These are phyloP conservation scores for Ashinkailepas kermadecensis DNA, from an alignment of 2,888 invertebrate species.

Conservation along the genomic window DNA sequence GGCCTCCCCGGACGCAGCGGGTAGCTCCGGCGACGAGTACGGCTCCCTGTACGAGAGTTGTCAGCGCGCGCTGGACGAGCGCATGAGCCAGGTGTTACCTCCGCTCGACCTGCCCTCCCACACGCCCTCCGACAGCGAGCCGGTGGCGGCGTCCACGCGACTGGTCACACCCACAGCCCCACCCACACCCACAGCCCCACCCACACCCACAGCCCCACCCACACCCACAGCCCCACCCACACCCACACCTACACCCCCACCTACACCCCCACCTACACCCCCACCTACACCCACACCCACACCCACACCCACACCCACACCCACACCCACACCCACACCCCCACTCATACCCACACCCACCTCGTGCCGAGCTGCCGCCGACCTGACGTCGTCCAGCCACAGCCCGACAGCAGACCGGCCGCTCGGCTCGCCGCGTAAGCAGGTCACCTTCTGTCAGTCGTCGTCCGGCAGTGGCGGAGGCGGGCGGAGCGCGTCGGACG, in stretches of 20 bases:
- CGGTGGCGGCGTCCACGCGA: not conserved
- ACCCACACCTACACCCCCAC: not conserved
- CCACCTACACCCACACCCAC: no score
- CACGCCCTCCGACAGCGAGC: not conserved
- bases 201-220: not conserved
- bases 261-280: not conserved
- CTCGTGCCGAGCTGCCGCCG: not conserved
- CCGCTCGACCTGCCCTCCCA: not conserved
- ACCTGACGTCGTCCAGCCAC: not conserved
- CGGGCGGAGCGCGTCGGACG: not conserved
- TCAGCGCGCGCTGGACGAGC: not conserved
- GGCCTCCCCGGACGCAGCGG: not conserved
- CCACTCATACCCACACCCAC: not conserved
- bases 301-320: not conserved
- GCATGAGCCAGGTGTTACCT: not conserved
- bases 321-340: not conserved
- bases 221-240: not conserved
- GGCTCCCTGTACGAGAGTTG: not conserved
- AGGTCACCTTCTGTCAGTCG: constrained; percentile 9
- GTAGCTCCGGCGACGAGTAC: not conserved
- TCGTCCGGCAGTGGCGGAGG: not conserved
- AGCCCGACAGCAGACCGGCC: no score
- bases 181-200: no score
- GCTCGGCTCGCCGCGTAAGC: not conserved
- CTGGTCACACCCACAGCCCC: not conserved